phyloP scores from a whole-genome alignment of 2,888 invertebrate species.

The Phania funesta region DNA sequence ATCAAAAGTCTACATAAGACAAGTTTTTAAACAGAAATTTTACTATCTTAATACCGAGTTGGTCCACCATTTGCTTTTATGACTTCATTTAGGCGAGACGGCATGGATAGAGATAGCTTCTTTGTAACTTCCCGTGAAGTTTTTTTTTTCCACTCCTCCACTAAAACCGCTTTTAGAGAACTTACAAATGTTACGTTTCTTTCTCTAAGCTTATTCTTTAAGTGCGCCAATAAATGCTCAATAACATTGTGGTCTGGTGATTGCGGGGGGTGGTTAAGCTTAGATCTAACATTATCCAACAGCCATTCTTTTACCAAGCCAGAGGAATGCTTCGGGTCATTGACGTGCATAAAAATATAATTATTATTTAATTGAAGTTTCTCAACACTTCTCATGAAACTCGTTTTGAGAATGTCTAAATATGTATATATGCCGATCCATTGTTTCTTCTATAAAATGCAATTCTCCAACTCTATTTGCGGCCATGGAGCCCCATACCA shows the following conservation, averaged over 20 bases:
- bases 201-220: no score
- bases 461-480: not conserved
- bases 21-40: not conserved
- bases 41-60: not conserved
- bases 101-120: not conserved
- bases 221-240: no score
- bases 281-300: no score
- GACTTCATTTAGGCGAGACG: not conserved
- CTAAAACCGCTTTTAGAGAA: no score
- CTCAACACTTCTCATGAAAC: not conserved
- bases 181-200: no score
- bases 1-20: slow-evolving; percentile 7
- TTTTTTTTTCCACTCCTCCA: no score
- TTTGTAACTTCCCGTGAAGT: not conserved
- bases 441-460: not conserved
- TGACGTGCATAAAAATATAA: no score
- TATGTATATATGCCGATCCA: not conserved
- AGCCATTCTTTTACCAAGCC: no score
- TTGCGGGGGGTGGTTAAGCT: no score
- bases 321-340: not conserved
- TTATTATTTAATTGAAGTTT: not conserved
- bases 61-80: not conserved
- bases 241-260: no score
- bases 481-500: not conserved
- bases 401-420: no score